Evolutionary conservation across 1,140 invertebrate genomes (phyloP).

Genomic region (Euwallacea similis): DNA sequence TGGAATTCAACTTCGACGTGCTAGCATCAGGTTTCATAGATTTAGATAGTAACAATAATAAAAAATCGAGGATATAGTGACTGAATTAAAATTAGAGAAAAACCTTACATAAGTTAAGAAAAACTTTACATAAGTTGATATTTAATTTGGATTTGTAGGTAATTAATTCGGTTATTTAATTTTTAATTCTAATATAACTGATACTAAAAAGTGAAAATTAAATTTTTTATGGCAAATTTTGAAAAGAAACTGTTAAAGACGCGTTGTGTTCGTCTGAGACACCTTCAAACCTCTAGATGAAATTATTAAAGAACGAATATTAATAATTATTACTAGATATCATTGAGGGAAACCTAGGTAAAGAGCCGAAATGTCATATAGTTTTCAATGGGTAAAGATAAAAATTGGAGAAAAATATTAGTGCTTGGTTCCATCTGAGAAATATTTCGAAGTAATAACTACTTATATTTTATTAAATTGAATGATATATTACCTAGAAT

Average conservation of each 20-base stretch:
- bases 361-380: too few species aligned
- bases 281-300: too few species aligned
- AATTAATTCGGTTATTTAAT: conserved; percentile 1
- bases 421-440: too few species aligned
- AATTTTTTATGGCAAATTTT: conserved; percentile 13
- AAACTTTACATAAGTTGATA: neutral
- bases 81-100: neutral
- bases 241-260: neutral
- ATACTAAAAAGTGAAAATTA: neutral
- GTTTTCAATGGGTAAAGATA: too few species aligned
- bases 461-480: too few species aligned
- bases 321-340: too few species aligned
- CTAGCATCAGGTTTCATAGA: conserved; percentile 37
- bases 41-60: conserved; percentile 25
- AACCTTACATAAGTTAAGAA: neutral
- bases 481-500: too few species aligned
- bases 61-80: neutral
- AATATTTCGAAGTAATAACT: too few species aligned
- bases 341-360: too few species aligned
- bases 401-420: too few species aligned
- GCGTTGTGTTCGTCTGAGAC: too few species aligned
- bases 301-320: too few species aligned
- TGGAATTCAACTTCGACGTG: conserved; percentile 44
- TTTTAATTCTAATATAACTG: neutral
- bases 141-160: neutral